Conservation (phyloP, 2,797 vertebrate species). For the Aldrovandia affinis region DNA sequence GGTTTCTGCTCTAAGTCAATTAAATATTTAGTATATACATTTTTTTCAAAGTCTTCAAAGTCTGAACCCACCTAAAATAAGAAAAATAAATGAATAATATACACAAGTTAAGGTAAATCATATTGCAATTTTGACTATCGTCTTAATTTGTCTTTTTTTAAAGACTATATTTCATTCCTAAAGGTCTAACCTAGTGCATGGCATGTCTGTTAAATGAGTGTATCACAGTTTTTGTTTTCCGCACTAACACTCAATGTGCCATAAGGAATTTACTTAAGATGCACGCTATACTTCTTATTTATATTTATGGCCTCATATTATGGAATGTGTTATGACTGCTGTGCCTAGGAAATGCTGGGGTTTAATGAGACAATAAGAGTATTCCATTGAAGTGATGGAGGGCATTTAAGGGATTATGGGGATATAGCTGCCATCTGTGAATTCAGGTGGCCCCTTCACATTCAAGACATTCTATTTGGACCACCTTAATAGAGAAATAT, state of each 20-base stretch:
- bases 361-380: neutral
- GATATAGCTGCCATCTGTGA: neutral
- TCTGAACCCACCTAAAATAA: neutral
- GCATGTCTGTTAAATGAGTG: neutral
- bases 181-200: neutral
- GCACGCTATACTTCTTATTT: slow-evolving; percentile 4
- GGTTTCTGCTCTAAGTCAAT: neutral
- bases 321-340: slow-evolving; percentile 25
- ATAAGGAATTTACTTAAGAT: neutral
- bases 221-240: slow-evolving; percentile 6
- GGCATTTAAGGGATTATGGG: slow-evolving; percentile 11
- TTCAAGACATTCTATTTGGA: neutral
- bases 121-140: neutral
- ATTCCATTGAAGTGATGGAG: neutral
- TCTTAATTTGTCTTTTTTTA: neutral
- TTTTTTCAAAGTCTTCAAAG: neutral
- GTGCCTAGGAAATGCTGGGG: slow-evolving; percentile 17
- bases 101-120: neutral
- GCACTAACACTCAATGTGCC: neutral
- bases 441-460: neutral
- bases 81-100: too few relatives aligned
- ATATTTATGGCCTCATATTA: slow-evolving; percentile 22
- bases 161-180: neutral
- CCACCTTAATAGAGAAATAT: neutral
- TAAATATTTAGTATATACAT: neutral